A percentile compares a stretch with the other conserved stretches of the same genome.
phyloP scores from a whole-genome alignment of 2,113 vertebrate genomes.

The Oostethus manadensis region DNA sequence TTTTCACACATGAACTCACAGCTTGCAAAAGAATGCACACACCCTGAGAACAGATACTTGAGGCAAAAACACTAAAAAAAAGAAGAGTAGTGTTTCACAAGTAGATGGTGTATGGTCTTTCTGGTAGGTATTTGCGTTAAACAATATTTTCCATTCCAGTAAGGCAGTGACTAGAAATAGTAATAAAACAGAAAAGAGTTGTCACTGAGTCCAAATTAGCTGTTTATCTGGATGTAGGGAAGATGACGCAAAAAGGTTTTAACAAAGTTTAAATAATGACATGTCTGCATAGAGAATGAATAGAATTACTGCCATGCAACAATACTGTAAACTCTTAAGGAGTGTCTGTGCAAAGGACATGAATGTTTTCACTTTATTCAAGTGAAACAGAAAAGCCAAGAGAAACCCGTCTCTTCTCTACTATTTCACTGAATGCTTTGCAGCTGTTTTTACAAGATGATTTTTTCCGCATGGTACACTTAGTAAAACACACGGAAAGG shows the following conservation, averaged over 20 bases:
- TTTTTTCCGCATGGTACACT: slow-evolving; percentile 7
- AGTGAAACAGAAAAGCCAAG: background rate
- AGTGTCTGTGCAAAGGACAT: background rate
- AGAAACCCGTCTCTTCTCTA: background rate
- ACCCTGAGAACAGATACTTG: slow-evolving; percentile 83
- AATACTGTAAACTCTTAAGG: background rate
- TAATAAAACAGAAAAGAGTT: background rate
- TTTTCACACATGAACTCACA: slow-evolving; percentile 89
- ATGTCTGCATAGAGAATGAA: too few species aligned
- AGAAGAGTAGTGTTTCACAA: slow-evolving; percentile 38
- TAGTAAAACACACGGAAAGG: slow-evolving; percentile 27
- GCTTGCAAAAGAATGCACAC: slow-evolving; percentile 74
- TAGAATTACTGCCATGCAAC: too few species aligned
- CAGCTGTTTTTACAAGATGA: slow-evolving; percentile 15
- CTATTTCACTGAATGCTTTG: background rate
- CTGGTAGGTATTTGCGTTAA: slow-evolving; percentile 16
- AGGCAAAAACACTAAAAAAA: slow-evolving; percentile 42
- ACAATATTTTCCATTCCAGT: slow-evolving; percentile 29
- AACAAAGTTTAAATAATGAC: background rate
- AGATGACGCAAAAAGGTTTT: background rate
- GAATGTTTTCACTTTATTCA: background rate
- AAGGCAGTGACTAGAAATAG: background rate
- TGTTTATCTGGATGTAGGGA: background rate
- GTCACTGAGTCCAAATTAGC: background rate
- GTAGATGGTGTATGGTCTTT: slow-evolving; percentile 16